Evolutionary conservation across 2,797 vertebrate species (phyloP), one percentile per base, ranked within the genome.

Genomic region (Balearica regulorum): DNA sequence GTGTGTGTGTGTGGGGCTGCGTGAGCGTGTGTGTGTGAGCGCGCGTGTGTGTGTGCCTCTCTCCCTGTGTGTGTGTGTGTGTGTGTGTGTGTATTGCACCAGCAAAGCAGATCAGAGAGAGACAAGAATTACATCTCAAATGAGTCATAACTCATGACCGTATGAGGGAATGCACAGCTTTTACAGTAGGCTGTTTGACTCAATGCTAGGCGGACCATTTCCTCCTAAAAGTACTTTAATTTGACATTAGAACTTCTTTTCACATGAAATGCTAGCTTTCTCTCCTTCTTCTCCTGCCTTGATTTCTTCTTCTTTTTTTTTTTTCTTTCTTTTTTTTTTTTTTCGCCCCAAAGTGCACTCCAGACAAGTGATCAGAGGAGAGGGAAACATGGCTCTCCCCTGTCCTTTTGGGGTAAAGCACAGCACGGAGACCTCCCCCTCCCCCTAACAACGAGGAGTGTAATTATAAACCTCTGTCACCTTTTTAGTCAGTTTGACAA

Each of bases 91-190:
- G 98, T 97, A 95, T 97, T 96, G 97, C 97, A 98, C 98, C 98
- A 98, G 98, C 98, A 98, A 90, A 98, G 98, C 98, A 97, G 97
- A 98, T 98, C 94, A 90, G 96, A 97, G 97, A 95, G 96, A 98
- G 97, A 97, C 95, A 97, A 98, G 97, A 98, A 97, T 98, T 98
- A 97, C 98, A 98, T 98, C 98, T 98, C 98, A 97, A 97, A 98
- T 98, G 98, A 98, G 97, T 98, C 98, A 98, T 97, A 98, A 98
- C 98, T 98, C 98, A 98, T 97, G 98, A 97, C 97, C 97, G 97
- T 97, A 97, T 96, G 97, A 98, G 98, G 97, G 97, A 97, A 98
- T 96, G 97, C 97, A 96, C 97, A 90, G 94, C 97, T 97, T 94
- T 97, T 97, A 97, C 97, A 97, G 97, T 92, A 94, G 96, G 95